These are phyloP conservation scores for Bombus balteatus DNA, from an alignment of 1,140 invertebrate species.

Conservation along the genomic window DNA sequence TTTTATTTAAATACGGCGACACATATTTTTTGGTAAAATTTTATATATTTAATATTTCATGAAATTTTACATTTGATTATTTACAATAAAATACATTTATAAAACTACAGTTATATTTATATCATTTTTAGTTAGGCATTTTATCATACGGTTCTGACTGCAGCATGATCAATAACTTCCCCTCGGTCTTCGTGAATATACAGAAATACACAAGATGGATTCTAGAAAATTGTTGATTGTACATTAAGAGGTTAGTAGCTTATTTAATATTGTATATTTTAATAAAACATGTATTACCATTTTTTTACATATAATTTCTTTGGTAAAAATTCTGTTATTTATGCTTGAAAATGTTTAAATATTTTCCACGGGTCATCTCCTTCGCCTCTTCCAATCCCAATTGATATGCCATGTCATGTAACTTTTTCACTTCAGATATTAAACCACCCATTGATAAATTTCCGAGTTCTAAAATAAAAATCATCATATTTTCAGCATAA, in stretches of 20 bases:
- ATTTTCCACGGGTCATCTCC: constrained; percentile 97
- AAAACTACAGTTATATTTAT: constrained; percentile 2
- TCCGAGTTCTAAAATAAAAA: constrained; percentile 88
- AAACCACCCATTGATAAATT: constrained; percentile 90
- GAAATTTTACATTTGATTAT: background rate
- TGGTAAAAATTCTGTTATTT: constrained; percentile 61
- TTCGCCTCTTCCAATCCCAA: constrained; percentile 96
- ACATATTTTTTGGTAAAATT: constrained; percentile 67
- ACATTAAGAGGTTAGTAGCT: background rate
- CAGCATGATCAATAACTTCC: constrained; percentile 52
- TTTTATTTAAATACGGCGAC: constrained; percentile 63
- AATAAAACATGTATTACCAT: background rate
- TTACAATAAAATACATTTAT: constrained; percentile 24
- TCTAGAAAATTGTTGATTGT: constrained; percentile 58
- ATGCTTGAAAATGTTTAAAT: constrained; percentile 92
- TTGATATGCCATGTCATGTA: constrained; percentile 96
- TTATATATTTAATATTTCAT: background rate
- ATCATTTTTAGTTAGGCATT: constrained; percentile 67
- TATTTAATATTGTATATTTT: background rate
- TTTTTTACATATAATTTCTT: background rate
- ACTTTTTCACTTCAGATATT: constrained; percentile 94
- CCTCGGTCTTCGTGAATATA: constrained; percentile 69
- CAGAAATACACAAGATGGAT: constrained; percentile 72
- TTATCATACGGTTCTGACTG: constrained; percentile 72
- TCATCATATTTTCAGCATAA: constrained; percentile 40